Conservation (phyloP, 2,113 vertebrate species). For the Actenoides lindsayi region DNA sequence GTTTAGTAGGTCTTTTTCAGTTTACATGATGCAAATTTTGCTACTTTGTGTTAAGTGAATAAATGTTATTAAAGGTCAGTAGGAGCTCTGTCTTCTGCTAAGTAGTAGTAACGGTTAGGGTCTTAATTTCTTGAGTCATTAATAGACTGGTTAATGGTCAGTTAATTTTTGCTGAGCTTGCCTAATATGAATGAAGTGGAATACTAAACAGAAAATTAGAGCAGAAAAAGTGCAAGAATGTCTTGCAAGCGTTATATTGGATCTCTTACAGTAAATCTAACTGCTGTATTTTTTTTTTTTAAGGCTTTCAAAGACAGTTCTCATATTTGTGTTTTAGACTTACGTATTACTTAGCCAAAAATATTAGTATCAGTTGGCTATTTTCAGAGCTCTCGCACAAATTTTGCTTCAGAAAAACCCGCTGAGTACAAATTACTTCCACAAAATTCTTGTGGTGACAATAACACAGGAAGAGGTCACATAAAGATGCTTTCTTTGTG, state of each 20-base stretch:
- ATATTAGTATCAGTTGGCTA: neutral
- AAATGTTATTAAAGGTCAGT: neutral
- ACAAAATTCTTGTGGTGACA: neutral
- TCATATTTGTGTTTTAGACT: neutral
- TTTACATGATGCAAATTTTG: neutral
- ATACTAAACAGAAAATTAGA: neutral
- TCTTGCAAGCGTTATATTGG: neutral
- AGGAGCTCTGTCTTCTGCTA: neutral
- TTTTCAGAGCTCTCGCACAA: neutral
- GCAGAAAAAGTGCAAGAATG: neutral
- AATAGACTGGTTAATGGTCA: neutral
- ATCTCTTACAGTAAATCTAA: neutral
- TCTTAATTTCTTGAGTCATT: neutral
- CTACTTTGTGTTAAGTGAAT: neutral
- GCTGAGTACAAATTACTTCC: neutral
- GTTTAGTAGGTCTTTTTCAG: neutral
- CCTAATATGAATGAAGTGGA: neutral
- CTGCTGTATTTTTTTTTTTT: neutral
- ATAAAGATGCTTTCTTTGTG: neutral
- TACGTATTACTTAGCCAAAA: neutral
- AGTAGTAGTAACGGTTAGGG: neutral
- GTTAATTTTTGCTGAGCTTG: neutral
- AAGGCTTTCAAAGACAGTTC: neutral
- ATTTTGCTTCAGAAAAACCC: neutral
- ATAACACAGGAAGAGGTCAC: neutral